phyloP scores from a whole-genome alignment of 2,797 vertebrate genomes.

The Rachycentron canadum region DNA sequence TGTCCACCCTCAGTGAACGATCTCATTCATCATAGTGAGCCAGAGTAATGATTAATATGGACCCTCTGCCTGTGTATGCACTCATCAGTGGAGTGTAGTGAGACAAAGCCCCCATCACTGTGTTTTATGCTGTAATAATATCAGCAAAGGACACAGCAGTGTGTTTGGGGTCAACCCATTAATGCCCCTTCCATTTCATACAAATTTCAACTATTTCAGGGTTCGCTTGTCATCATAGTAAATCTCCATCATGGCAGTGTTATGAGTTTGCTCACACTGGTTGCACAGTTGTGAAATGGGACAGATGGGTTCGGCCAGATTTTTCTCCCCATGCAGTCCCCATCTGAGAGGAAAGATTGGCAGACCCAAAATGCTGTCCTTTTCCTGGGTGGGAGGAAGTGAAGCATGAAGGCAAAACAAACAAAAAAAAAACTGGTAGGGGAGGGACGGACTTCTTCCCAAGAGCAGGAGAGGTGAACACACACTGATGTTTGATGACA shows the following conservation, averaged over 20 bases:
- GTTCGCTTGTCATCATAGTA: constrained; percentile 33
- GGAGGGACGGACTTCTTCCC: constrained; percentile 42
- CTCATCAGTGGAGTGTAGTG: constrained; percentile 39
- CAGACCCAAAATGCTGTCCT: constrained; percentile 52
- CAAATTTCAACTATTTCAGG: constrained; percentile 30
- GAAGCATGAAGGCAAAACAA: constrained; percentile 61
- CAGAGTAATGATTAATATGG: constrained; percentile 62
- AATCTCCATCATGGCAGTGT: background rate
- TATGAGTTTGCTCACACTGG: constrained; percentile 18
- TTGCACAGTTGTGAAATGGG: constrained; percentile 20
- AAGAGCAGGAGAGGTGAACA: constrained; percentile 63
- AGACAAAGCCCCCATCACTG: constrained; percentile 47
- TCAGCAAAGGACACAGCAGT: constrained; percentile 17
- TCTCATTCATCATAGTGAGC: constrained; percentile 56
- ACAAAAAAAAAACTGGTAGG: too few species aligned
- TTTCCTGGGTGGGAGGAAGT: constrained; percentile 56
- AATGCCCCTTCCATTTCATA: constrained; percentile 61
- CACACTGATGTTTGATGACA: constrained; percentile 75
- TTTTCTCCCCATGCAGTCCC: constrained; percentile 55
- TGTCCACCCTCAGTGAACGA: constrained; percentile 31
- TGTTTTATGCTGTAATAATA: constrained; percentile 52
- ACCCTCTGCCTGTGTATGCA: constrained; percentile 44
- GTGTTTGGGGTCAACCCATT: constrained; percentile 74
- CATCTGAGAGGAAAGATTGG: constrained; percentile 73
- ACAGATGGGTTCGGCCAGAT: constrained; percentile 72